Base-by-base conservation (phyloP, 2,797 vertebrate species). In the Poecile montanus region DNA sequence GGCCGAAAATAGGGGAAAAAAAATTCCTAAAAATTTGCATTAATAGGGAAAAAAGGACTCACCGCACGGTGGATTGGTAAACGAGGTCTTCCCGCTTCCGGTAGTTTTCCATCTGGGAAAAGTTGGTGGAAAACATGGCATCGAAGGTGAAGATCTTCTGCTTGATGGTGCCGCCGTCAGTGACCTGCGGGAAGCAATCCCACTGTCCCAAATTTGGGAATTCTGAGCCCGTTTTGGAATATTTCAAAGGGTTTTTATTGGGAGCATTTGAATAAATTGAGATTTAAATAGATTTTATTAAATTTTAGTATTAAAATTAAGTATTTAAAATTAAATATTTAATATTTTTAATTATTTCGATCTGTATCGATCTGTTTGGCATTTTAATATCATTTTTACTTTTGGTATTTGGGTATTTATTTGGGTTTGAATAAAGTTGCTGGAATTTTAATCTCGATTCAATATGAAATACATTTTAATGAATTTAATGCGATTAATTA, bases 81-180 rank as follows among this genome's bases (percentile, higher is more conserved):
- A 99, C 98, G 67, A 99, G 97, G 51, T 99, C 98, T 73, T 99
- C 98, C 45, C 97, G 95, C 96, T 98, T 98, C 78, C 97, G 98
- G 60, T 98, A 98, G 71, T 98, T 98, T 95, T 99, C 99, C 98
- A 99, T 98, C 96, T 99, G 98, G 1, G 98, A 99, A 95, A 98
- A 98, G 94, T 98, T 99, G 91, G 98, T 98, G 96, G 99, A 99
- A 96, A 98, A 99, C 98, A 99, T 99, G 95, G 99, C 98, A 29
- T 99, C 99, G 1, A 99, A 99, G 32, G 99, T 99, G 93, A 99
- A 99, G 91, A 99, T 98, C 97, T 99, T 99, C 97, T 99, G 99
- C 85, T 99, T 99, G 94, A 98, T 98, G 76, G 98, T 98, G 34
- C 98, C 98, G 2, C 98, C 99, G 1, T 99, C 99, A 2, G 96